Conservation (phyloP, 1,140 invertebrate genomes). For the Pseudomyrmex flavicornis region DNA sequence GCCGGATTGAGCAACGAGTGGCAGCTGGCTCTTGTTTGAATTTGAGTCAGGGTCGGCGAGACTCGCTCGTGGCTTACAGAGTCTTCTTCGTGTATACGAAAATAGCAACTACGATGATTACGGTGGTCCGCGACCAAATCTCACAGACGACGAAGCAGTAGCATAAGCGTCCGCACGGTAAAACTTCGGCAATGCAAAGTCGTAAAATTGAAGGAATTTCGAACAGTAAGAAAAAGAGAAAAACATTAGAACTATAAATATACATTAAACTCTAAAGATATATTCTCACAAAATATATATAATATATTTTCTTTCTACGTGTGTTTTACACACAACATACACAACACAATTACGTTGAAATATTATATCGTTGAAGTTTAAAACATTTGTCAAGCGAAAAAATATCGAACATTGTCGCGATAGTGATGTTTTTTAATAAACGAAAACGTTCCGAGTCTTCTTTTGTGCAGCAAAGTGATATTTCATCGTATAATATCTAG, state of each 20-base stretch:
- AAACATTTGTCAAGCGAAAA: too few species aligned
- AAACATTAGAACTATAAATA: neutral
- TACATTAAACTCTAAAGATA: neutral
- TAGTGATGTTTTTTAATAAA: too few species aligned
- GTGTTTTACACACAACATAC: too few species aligned
- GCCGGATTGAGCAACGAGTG: slow-evolving; percentile 69
- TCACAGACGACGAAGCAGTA: slow-evolving; percentile 38
- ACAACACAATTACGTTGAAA: too few species aligned
- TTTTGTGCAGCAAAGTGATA: too few species aligned
- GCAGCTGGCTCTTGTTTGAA: slow-evolving; percentile 75
- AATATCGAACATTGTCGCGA: too few species aligned
- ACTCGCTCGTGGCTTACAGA: slow-evolving; percentile 60
- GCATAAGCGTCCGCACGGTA: neutral
- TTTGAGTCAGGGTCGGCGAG: slow-evolving; percentile 79
- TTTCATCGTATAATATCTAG: too few species aligned
- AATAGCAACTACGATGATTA: slow-evolving; percentile 68
- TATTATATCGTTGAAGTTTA: too few species aligned
- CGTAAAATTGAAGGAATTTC: slow-evolving; percentile 16
- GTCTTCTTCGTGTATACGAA: slow-evolving; percentile 69
- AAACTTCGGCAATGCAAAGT: slow-evolving; percentile 13
- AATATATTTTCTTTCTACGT: neutral
- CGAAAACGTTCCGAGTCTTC: too few species aligned
- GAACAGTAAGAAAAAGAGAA: neutral
- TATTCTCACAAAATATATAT: neutral
- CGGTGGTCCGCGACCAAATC: slow-evolving; percentile 65